These are phyloP conservation scores for Apus apus DNA, from an alignment of 2,113 vertebrate genomes.

Conservation along the genomic window DNA sequence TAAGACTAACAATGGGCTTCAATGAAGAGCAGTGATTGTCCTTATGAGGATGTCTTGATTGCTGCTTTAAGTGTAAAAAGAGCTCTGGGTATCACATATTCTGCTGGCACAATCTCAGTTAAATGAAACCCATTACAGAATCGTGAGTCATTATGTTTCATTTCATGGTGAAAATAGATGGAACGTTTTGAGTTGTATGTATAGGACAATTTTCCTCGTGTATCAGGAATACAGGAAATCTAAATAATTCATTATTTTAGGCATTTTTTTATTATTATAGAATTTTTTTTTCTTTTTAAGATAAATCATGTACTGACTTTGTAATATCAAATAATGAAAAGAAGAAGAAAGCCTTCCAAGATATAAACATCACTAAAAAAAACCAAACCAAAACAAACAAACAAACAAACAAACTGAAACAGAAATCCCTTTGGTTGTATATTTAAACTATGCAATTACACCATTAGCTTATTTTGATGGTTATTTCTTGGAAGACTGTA, in stretches of 20 bases:
- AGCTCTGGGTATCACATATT: background rate
- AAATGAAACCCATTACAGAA: background rate
- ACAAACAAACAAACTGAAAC: background rate
- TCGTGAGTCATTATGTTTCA: background rate
- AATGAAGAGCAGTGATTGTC: background rate
- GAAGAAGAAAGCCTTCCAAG: background rate
- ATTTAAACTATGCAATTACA: background rate
- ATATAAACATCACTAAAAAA: background rate
- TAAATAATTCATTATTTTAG: constrained; percentile 12
- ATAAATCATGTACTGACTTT: background rate
- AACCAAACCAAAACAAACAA: no score
- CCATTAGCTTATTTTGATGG: background rate
- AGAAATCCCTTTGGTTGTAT: background rate
- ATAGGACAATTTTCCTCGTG: background rate
- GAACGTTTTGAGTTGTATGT: background rate
- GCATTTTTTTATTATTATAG: background rate
- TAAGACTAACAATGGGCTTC: background rate
- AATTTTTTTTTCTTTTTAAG: background rate
- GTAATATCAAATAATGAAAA: background rate
- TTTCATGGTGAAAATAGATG: background rate
- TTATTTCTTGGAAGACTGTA: background rate
- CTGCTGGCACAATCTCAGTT: background rate
- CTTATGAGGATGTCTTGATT: background rate
- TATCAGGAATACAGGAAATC: background rate
- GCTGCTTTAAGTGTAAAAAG: background rate